Conservation (phyloP, 2,888 invertebrate genomes). For the Spicauda simplicius region DNA sequence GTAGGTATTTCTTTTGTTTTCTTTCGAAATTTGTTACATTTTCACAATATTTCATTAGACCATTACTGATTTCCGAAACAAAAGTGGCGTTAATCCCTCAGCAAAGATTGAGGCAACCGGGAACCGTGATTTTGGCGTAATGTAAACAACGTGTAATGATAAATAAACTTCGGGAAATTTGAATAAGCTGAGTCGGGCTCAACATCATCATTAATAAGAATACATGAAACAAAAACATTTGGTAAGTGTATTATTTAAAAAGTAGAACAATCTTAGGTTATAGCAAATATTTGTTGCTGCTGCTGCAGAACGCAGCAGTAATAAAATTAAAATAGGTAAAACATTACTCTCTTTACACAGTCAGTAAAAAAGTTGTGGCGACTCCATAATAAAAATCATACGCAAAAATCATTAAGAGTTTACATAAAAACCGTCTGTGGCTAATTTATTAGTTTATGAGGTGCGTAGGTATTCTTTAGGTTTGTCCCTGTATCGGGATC, state of each 20-base stretch:
- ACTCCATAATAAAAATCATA: no score
- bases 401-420: no score
- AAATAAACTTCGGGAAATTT: conserved; percentile 15
- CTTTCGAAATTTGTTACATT: background rate
- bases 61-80: background rate
- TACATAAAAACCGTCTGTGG: no score
- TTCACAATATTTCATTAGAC: background rate
- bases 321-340: no score
- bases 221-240: background rate
- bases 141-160: conserved; percentile 16
- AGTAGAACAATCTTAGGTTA: no score
- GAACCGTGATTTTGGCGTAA: conserved; percentile 10
- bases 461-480: no score
- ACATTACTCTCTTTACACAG: no score
- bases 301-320: no score
- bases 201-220: background rate
- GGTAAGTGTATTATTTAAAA: background rate
- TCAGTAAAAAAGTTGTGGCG: no score
- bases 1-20: background rate
- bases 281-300: no score
- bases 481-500: no score
- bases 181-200: conserved; percentile 1
- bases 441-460: no score
- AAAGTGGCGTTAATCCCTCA: background rate
- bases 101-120: background rate